Evolutionary conservation across 2,888 invertebrate genomes (phyloP), one percentile per base, ranked within the genome.

Genomic region (Clistopyga incitator): DNA sequence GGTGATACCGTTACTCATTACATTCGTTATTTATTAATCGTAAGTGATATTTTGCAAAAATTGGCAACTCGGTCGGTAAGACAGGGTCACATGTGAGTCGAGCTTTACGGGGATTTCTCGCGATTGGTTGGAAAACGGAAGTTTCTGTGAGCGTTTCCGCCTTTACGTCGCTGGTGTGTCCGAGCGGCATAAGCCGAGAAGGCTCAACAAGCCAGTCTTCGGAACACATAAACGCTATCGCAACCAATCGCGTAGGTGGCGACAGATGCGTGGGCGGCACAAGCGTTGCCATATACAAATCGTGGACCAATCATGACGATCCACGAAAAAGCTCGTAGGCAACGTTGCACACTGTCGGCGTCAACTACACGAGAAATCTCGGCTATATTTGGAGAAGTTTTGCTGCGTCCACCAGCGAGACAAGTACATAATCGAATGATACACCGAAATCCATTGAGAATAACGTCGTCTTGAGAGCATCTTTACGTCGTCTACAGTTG

Each of bases 221-320:
- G 18, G 50, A 50, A 50, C 18, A 50, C 50, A 13, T n/a, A 6
- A 47, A 47, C 6, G n/a, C 50, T n/a, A 50, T n/a, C 50, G 50
- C n/a, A 54, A 6, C 23, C 23, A 56, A 56, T 56, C 56, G 56
- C 56, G 56, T 25, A 34, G 61, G 34, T 61, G 34, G 34, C n/a
- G 34, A 8, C 34, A 25, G 61, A 1, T 1, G 61, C 34, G 61
- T 61, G 34, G 61, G 61, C 61, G 61, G n/a, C 3, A 13, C 18
- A 15, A 20, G 6, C 65, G 47, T 70, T 42, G 71, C 70, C 56
- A 47, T 82, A 34, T 54, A 45, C 61, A 25, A 70, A 82, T 86
- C 89, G 89, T 88, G 90, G 88, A 91, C 93, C 91, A 93, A 92
- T 92, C 85, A 85, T 79, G 82, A 88, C 68, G 85, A 85, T 91